Base-by-base conservation (phyloP, 2,113 vertebrate genomes). In the Pardalotus punctatus region DNA sequence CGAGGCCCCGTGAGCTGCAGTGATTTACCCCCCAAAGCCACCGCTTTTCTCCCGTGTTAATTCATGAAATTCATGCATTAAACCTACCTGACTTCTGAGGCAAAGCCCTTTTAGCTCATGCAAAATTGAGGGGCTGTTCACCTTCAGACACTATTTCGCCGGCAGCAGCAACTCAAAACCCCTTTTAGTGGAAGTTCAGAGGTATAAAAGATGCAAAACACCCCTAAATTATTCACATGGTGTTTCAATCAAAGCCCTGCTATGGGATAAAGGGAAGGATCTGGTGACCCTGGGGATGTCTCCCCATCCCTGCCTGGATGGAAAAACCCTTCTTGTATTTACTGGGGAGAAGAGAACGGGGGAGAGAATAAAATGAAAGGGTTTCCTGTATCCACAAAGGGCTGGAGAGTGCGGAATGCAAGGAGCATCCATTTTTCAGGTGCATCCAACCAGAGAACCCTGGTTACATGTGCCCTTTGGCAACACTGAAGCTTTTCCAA, bases 181-280 rank as follows among this genome's bases (percentile, higher is more conserved):
- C 79, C 76, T 90, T 86, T 79, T 53, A 88, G 76, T 47, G n/a
- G 33, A 62, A 81, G 86, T 96, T 96, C 81, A 56, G 77, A 92
- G 67, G 80, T 93, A 94, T 88, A 77, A 94, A 96, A 97, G 85
- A 95, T 90, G 91, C 57, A 95, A 93, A 96, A 84, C 6, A 9
- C 28, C 86, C 83, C 91, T 93, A 61, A 96, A 97, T 96, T 93
- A 95, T 97, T 95, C 96, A 95, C 80, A 18, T 0, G 5, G 35
- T 5, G 3, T 50, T 90, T 93, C 93, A 94, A 67, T 83, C 28
- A 38, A 85, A 93, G 84, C 50, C 21, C 6, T 15, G 3, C 12
- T 4, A 17, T 8, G 82, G 76, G 60, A 91, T 64, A 40, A 70
- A 89, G 22, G 50, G 31, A 85, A 81, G 40, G 40, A 80, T 54